Evolutionary conservation across 2,888 invertebrate species (phyloP).

Genomic region (Brenthis hecate): DNA sequence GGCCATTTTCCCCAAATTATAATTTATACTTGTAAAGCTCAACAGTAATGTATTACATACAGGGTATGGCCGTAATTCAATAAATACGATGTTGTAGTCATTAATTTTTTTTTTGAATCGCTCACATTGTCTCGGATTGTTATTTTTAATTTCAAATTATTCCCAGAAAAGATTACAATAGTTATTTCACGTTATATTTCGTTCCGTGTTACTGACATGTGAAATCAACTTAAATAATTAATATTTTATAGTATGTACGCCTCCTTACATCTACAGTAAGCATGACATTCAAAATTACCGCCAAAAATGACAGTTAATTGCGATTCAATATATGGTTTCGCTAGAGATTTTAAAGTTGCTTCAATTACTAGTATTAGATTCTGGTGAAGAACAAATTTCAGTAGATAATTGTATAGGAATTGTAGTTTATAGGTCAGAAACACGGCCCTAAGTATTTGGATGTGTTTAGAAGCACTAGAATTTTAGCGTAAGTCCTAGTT

Average conservation of each 20-base stretch:
- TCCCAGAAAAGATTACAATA: too few species aligned
- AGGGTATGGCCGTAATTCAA: too few species aligned
- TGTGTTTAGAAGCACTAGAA: conserved; percentile 20
- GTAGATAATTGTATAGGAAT: conserved; percentile 29
- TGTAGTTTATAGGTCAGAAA: conserved; percentile 38
- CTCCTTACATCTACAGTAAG: neutral
- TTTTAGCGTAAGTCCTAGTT: conserved; percentile 28
- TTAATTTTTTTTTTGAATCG: too few species aligned
- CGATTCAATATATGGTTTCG: conserved; percentile 15
- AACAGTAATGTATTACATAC: too few species aligned
- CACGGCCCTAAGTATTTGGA: conserved; percentile 14
- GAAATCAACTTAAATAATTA: too few species aligned
- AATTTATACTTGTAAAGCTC: too few species aligned
- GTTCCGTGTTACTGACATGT: too few species aligned
- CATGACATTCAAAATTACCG: conserved; percentile 6
- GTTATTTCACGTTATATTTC: too few species aligned
- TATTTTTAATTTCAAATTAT: too few species aligned
- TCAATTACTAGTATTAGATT: conserved; percentile 65
- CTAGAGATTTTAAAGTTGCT: conserved; percentile 55
- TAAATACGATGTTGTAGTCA: too few species aligned
- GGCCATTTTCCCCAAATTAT: too few species aligned
- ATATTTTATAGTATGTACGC: neutral
- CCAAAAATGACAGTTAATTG: conserved; percentile 1
- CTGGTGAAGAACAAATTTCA: conserved; percentile 55
- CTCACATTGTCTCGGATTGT: too few species aligned